A percentile compares a stretch with the other conserved stretches of the same genome.
Conservation (phyloP, 2,797 vertebrate genomes). For the Alcedo atthis region DNA sequence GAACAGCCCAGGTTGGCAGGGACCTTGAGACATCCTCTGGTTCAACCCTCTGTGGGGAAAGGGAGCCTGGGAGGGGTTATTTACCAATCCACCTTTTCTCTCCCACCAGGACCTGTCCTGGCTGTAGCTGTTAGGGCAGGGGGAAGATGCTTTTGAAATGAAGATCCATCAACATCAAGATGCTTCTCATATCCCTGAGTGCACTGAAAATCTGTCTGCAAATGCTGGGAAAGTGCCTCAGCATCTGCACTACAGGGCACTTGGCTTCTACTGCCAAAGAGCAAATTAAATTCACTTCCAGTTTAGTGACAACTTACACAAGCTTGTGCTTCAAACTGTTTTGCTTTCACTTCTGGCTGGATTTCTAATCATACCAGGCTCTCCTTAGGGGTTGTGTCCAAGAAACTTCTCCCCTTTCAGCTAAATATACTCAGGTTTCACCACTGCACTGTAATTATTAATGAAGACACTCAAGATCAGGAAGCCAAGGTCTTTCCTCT, state of each 20-base stretch:
- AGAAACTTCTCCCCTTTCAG: neutral
- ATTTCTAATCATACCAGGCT: neutral
- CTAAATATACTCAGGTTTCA: constrained; percentile 16
- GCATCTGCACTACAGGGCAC: neutral
- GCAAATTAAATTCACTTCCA: neutral
- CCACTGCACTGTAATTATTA: constrained; percentile 21
- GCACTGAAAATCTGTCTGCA: neutral
- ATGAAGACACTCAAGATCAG: constrained; percentile 30
- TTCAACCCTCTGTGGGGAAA: neutral
- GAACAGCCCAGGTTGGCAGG: neutral
- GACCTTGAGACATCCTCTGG: neutral
- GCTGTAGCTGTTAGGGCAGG: neutral
- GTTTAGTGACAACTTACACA: neutral
- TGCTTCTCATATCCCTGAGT: neutral
- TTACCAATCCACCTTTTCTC: neutral
- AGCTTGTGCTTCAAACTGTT: neutral
- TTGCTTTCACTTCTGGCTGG: neutral
- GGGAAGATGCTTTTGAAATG: neutral
- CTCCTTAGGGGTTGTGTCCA: neutral
- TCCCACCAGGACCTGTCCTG: neutral
- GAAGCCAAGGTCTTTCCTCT: constrained; percentile 12
- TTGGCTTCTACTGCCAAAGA: neutral
- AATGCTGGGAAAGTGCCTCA: neutral
- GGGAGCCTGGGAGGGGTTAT: neutral
- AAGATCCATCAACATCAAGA: neutral